Base-by-base conservation (phyloP, 2,113 vertebrate genomes). In the Mus pahari region DNA sequence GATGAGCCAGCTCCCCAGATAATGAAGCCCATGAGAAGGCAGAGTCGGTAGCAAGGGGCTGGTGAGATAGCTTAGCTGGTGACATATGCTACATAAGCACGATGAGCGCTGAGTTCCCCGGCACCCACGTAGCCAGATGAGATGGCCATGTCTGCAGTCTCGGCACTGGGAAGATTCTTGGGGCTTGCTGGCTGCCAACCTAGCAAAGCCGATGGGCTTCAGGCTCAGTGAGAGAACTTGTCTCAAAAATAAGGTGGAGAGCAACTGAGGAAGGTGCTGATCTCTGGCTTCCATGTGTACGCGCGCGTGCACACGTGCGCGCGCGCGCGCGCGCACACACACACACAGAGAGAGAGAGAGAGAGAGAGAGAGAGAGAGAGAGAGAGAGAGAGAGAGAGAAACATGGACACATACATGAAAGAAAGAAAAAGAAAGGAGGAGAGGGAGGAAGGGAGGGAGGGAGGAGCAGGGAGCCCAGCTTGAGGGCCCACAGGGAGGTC, bases 301-400 rank as follows among this genome's bases (percentile, higher is more conserved):
- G 36, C 4, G 5, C 16, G 22, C 31, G 36, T 1, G 11, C 31
- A 11, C 9, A 12, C n/a, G n/a, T n/a, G n/a, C n/a, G n/a, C 20
- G 36, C 4, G 5, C 16, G 22, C 31, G 36, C 3, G 11, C 31
- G 5, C 9, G 6, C 14, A 17, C 24, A 42, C 81, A 42, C 55
- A 83, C n/a, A 42, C 53, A 83, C 53, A 58, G 2, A 53, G 7
- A 53, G 7, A 53, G 7, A 53, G 50, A 12, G 50, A 12, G 50
- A 9, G 45, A 55, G 53, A 55, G 55, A 55, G 14, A 50, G 45
- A 17, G 7, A 10, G 77, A 19, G 31, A 53, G 7, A 5, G 16
- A 19, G 9, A 22, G 26, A 31, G 45, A 13, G 17, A 20, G 9
- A 6, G 9, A 39, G 36, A 13, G 55, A 22, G 5, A 2, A 7